Evolutionary conservation across 53 echinoderm and acorn worm species (phyloP).

Genomic region (Apostichopus leukothele): DNA sequence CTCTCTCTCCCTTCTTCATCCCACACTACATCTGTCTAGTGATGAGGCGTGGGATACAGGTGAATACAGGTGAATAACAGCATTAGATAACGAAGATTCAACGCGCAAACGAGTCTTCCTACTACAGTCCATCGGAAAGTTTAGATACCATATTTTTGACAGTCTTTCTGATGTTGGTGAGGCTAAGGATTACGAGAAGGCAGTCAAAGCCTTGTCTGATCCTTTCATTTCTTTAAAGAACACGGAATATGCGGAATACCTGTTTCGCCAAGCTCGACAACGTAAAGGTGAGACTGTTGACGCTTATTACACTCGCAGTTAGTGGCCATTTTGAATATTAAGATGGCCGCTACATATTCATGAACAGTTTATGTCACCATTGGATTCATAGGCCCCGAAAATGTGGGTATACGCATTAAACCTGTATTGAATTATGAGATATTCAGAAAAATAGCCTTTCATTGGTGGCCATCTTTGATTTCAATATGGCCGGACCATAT

Average conservation of each 20-base stretch:
- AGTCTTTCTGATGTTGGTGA: slow-evolving; percentile 50
- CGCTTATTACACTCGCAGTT: slow-evolving; percentile 36
- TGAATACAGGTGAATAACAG: too few relatives aligned
- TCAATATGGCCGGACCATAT: not conserved
- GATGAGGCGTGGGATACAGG: too few relatives aligned
- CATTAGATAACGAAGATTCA: slow-evolving; percentile 41
- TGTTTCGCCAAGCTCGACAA: slow-evolving; percentile 23
- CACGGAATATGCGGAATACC: too few relatives aligned
- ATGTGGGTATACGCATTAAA: slow-evolving; percentile 14
- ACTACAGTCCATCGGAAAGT: slow-evolving; percentile 15
- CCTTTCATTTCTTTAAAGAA: not conserved
- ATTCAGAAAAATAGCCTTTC: slow-evolving; percentile 20
- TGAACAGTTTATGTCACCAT: slow-evolving; percentile 31
- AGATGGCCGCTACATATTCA: slow-evolving; percentile 31
- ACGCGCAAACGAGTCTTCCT: slow-evolving; percentile 53
- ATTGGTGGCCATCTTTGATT: not conserved
- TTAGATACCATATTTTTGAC: slow-evolving; percentile 43
- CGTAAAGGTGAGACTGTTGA: slow-evolving; percentile 49
- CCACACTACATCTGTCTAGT: too few relatives aligned
- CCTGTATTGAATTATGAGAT: slow-evolving; percentile 36
- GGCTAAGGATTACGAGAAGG: slow-evolving; percentile 35
- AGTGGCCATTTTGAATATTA: slow-evolving; percentile 5
- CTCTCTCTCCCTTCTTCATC: too few relatives aligned
- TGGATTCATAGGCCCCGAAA: slow-evolving; percentile 26
- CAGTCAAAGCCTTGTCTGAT: slow-evolving; percentile 42